Evolutionary conservation across 2,113 vertebrate species (phyloP), one percentile per base, ranked within the genome.

Genomic region (Lampris incognitus): DNA sequence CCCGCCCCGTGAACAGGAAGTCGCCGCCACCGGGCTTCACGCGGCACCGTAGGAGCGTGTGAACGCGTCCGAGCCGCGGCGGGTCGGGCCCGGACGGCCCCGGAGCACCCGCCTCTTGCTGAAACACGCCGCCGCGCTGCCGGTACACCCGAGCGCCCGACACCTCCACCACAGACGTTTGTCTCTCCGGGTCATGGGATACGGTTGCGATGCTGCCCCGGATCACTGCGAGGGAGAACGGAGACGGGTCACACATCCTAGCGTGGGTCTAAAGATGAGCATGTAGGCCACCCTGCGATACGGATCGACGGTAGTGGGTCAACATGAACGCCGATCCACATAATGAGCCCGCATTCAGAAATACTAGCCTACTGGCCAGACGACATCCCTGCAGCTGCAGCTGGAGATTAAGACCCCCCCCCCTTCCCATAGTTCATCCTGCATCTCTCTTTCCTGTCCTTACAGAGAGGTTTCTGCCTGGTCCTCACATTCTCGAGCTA

Each of bases 1-100:
- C 95, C 1, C 86, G 91, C 37, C 95, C 95, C 0, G 93, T 95
- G 87, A 97, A 96, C 42, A 96, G 94, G 79, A 96, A 97, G 58
- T 94, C 91, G n/a, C 95, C 95, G 0, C 81, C 84, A n/a, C 95
- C 95, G 6, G 92, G 84, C 92, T 89, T 95, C 79, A 95, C 93
- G 2, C 79, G 83, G 71, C 95, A 96, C 56, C 79, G 92, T 55
- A 94, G 86, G 24, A 92, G 90, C 0, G 94, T 93, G 42, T 10
- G 81, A 57, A 96, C 84, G 40, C 69, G 83, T 38, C 95, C 95
- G 3, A 2, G 77, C 95, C 95, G 94, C 2, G 72, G 55, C 0
- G 48, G n/a, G 54, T 2, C 2, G 1, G 70, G 13, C 5, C 1
- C 4, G 57, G 65, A 6, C 0, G 75, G 46, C 1, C 11, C 55